Evolutionary conservation across 2,888 invertebrate species (phyloP).

Genomic region (Spisula solida): DNA sequence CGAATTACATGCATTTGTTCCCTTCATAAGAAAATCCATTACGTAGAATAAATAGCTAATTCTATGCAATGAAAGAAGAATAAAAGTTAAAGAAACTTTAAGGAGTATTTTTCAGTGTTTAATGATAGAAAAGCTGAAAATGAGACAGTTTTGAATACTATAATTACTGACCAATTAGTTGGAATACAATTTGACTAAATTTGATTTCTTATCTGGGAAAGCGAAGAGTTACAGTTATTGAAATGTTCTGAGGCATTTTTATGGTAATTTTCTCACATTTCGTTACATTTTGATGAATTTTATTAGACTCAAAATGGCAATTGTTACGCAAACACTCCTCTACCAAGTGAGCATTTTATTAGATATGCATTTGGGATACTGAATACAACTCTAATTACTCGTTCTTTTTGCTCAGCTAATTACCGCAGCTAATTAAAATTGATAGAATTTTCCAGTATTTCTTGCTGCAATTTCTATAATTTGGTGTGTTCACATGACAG

Average conservation of each 20-base stretch:
- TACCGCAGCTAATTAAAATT: conserved; percentile 56
- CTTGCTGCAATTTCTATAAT: conserved; percentile 51
- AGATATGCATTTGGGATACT: conserved; percentile 65
- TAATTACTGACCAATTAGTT: conserved; percentile 69
- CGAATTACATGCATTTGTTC: conserved; percentile 20
- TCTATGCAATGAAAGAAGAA: conserved; percentile 28
- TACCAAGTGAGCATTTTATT: conserved; percentile 65
- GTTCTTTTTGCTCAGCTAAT: conserved; percentile 51
- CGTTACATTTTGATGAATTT: conserved; percentile 62
- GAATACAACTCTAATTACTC: conserved; percentile 50
- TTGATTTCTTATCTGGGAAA: conserved; percentile 71
- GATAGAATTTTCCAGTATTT: conserved; percentile 55
- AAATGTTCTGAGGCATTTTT: conserved; percentile 65
- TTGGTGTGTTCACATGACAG: conserved; percentile 44
- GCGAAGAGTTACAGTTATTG: conserved; percentile 46
- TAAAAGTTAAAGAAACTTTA: conserved; percentile 29
- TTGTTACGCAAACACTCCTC: conserved; percentile 61
- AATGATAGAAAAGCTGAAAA: conserved; percentile 29
- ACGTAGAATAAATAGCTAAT: conserved; percentile 20
- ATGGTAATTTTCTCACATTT: conserved; percentile 71
- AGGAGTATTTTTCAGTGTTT: conserved; percentile 39
- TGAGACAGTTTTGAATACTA: conserved; percentile 35
- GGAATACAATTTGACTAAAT: conserved; percentile 66
- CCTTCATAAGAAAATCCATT: conserved; percentile 23
- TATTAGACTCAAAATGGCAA: conserved; percentile 61